phyloP scores from a whole-genome alignment of 2,113 vertebrate genomes.

The Ptilonorhynchus violaceus region DNA sequence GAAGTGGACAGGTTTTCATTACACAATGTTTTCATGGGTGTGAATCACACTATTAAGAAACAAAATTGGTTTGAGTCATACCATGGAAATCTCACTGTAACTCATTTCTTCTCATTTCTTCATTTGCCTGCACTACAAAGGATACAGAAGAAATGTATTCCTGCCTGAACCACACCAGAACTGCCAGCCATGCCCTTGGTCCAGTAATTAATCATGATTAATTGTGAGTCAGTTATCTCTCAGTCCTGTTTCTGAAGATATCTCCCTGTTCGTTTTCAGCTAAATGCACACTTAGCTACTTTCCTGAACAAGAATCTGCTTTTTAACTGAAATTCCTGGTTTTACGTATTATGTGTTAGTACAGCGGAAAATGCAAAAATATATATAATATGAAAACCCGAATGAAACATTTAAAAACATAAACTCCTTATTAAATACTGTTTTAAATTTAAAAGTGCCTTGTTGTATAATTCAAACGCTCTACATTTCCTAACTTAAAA shows the following conservation, averaged over 20 bases:
- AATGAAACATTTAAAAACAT: not conserved
- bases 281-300: not conserved
- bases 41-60: not conserved
- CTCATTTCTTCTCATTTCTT: not conserved
- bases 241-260: not conserved
- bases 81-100: not conserved
- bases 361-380: not conserved
- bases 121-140: not conserved
- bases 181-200: not conserved
- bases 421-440: not conserved
- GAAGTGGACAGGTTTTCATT: not conserved
- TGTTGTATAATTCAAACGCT: not conserved
- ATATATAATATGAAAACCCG: not conserved
- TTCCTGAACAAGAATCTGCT: not conserved
- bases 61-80: not conserved
- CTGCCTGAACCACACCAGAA: not conserved
- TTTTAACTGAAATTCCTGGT: not conserved
- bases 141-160: not conserved
- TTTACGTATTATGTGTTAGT: fast-evolving
- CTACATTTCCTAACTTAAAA: not conserved
- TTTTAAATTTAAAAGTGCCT: not conserved
- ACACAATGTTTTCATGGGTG: not conserved
- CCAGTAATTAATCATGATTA: not conserved
- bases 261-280: not conserved
- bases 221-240: not conserved